Evolutionary conservation across 2,113 vertebrate species (phyloP), one percentile per base, ranked within the genome.

Genomic region (Setophaga petechia): DNA sequence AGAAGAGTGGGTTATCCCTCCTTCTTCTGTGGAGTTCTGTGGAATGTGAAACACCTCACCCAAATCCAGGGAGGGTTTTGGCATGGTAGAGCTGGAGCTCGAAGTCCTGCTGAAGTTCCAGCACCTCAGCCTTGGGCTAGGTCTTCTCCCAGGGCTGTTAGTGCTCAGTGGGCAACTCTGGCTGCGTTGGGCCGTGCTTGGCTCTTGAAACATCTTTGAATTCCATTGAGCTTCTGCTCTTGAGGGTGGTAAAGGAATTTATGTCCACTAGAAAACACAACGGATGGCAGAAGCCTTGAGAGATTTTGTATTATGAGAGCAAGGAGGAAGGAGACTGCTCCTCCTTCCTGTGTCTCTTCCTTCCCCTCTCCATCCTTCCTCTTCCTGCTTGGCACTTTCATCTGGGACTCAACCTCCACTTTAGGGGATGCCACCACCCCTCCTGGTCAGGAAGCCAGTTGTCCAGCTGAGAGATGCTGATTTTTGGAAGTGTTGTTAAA

Each of bases 331-430:
- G 33, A 88, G 30, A 15, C 11, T 47, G 13, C 13, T 85, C 25
- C 6, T 84, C 7, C 47, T 65, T 63, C 37, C 19, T 1, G 0
- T 47, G 27, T 79, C 28, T 72, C 33, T 35, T 91, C 47, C 18
- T 78, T 72, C 11, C 33, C 9, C 5, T 44, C 25, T 84, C 41
- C 15, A 22, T 47, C 62, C 28, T 55, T 62, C 19, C 39, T 55
- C 15, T 73, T 68, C 28, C 63, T 1, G 0, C 24, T 84, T 44
- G 39, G 9, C 1, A 0, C 31, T 62, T 63, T 91, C 43, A 41
- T 41, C n/a, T 2, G 2, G 33, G 47, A 65, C n/a, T 37, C 22
- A 46, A 3, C 3, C 31, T 52, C 25, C 1, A 2, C 30, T 54
- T n/a, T 0, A 1, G 55, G 51, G 25, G 6, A 2, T 90, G 23